These are phyloP conservation scores for Genyomyrus donnyi DNA, from an alignment of 2,113 vertebrate genomes.

Conservation along the genomic window DNA sequence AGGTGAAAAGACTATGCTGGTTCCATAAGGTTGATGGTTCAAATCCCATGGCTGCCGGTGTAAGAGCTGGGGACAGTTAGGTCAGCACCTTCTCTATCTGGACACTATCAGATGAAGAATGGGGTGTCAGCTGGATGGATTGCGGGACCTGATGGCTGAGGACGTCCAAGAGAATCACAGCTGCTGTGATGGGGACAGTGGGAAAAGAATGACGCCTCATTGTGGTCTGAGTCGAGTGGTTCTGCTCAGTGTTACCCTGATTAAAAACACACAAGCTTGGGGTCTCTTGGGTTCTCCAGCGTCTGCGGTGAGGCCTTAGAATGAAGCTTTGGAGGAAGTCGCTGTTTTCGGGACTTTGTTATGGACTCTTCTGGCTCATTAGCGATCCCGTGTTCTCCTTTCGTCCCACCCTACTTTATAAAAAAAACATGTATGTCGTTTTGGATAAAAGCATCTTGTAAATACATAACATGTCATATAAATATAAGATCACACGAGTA, in stretches of 20 bases:
- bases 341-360: conserved; percentile 21
- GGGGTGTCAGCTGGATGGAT: conserved; percentile 47
- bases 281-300: conserved; percentile 35
- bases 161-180: conserved; percentile 10
- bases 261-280: conserved; percentile 51
- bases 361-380: conserved; percentile 10
- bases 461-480: neutral
- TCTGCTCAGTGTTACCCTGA: conserved; percentile 36
- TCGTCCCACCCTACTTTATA: neutral
- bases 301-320: conserved; percentile 35
- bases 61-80: neutral
- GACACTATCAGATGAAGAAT: neutral
- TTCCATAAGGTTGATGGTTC: neutral
- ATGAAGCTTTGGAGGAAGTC: neutral
- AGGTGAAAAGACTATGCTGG: neutral
- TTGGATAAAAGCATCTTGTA: neutral
- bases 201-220: conserved; percentile 33
- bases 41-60: neutral
- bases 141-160: conserved; percentile 27
- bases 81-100: neutral
- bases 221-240: conserved; percentile 12
- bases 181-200: conserved; percentile 23
- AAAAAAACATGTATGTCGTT: neutral
- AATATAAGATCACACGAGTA: neutral
- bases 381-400: conserved; percentile 2